Evolutionary conservation across 2,888 invertebrate species (phyloP).

Genomic region (Galerucella calmariensis): DNA sequence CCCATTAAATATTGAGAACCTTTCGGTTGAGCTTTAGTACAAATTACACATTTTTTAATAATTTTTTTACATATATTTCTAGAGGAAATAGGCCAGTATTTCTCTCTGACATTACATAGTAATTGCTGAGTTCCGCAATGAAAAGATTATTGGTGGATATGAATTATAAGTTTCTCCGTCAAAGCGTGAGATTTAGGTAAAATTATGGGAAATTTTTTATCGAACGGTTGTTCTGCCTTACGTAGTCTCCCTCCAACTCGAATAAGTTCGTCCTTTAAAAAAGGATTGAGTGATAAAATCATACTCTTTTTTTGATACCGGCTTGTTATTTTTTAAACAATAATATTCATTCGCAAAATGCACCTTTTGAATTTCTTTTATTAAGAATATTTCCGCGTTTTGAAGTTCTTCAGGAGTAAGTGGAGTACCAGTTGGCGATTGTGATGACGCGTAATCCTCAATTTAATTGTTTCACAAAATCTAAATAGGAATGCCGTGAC

Average conservation of each 20-base stretch:
- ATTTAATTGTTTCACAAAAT: neutral
- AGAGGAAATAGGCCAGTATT: neutral
- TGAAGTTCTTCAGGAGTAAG: neutral
- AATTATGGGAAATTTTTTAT: constrained; percentile 1
- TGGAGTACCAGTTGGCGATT: neutral
- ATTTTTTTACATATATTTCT: neutral
- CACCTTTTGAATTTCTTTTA: constrained; percentile 4
- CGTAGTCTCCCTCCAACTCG: neutral
- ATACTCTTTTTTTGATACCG: neutral
- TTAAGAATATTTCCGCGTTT: neutral
- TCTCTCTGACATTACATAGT: no score
- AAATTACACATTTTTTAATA: neutral
- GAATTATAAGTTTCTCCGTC: neutral
- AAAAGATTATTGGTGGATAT: neutral
- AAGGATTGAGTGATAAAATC: no score
- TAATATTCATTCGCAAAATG: neutral
- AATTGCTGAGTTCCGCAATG: neutral
- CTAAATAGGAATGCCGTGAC: neutral
- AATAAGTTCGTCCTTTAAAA: no score
- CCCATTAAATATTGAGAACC: neutral
- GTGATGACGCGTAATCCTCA: neutral
- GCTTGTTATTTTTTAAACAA: neutral
- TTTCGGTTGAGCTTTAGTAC: neutral
- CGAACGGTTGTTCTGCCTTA: neutral
- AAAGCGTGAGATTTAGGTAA: neutral